Percentiles rank a stretch among this genome's conserved stretches.
These are phyloP conservation scores for Anthrax anthrax DNA, from an alignment of 2,888 invertebrate species.

Conservation along the genomic window DNA sequence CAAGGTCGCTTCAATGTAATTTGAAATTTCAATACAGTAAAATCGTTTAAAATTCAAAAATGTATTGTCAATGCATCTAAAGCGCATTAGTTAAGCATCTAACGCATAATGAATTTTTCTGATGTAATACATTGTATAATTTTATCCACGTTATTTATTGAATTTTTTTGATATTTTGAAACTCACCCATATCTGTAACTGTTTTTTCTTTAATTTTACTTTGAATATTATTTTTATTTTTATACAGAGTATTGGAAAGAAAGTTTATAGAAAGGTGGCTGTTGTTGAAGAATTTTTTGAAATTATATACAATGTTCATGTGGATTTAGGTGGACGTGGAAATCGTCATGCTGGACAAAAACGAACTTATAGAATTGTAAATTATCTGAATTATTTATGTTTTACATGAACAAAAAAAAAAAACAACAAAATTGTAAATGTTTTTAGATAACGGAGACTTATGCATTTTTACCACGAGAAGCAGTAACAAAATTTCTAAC, in stretches of 20 bases:
- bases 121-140: too few species aligned
- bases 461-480: constrained; percentile 89
- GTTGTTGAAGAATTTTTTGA: constrained; percentile 97
- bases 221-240: background rate
- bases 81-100: too few species aligned
- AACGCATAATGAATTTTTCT: background rate
- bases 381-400: constrained; percentile 12
- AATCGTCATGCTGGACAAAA: constrained; percentile 97
- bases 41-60: too few species aligned
- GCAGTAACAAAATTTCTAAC: constrained; percentile 91
- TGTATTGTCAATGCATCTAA: too few species aligned
- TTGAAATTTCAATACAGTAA: too few species aligned
- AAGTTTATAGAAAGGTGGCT: constrained; percentile 80
- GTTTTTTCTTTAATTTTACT: too few species aligned
- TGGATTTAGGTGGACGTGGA: constrained; percentile 79
- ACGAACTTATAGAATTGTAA: constrained; percentile 86
- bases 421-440: constrained; percentile 6
- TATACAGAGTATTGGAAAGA: constrained; percentile 59
- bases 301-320: constrained; percentile 91
- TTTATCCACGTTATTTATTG: background rate
- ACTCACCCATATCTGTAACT: too few species aligned
- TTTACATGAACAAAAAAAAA: too few species aligned
- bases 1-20: too few species aligned
- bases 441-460: constrained; percentile 88
- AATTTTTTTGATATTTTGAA: background rate